Conservation (phyloP, 2,113 vertebrate genomes). For the Psephotus haematonotus region DNA sequence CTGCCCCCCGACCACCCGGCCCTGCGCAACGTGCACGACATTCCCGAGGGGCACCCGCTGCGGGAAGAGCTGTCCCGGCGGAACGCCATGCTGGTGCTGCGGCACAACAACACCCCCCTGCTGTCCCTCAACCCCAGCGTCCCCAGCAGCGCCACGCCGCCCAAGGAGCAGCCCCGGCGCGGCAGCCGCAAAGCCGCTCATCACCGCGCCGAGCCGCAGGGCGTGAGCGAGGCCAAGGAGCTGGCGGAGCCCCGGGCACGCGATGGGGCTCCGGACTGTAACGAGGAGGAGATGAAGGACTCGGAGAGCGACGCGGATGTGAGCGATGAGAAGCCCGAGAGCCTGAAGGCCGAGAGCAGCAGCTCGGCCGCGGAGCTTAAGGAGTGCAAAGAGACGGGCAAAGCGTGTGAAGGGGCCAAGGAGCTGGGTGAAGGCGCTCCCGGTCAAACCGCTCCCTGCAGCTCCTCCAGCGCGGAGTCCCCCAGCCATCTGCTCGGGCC, state of each 20-base stretch:
- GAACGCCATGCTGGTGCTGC: constrained; percentile 91
- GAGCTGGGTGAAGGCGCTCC: constrained; percentile 76
- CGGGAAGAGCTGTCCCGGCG: constrained; percentile 87
- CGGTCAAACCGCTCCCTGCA: constrained; percentile 73
- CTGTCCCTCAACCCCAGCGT: constrained; percentile 83
- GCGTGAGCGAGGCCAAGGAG: constrained; percentile 69
- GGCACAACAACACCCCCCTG: constrained; percentile 85
- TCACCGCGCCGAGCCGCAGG: constrained; percentile 58
- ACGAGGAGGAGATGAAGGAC: constrained; percentile 89
- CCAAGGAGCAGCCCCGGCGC: constrained; percentile 78
- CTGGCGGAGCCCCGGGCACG: constrained; percentile 25
- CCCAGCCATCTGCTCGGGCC: constrained; percentile 82
- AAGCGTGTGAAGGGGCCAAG: constrained; percentile 72
- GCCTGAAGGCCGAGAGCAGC: constrained; percentile 64
- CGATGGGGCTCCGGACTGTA: constrained; percentile 72
- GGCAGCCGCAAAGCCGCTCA: constrained; percentile 56
- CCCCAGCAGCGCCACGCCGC: constrained; percentile 63
- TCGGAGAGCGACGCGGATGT: constrained; percentile 86
- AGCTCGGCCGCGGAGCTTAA: constrained; percentile 62
- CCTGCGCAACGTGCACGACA: constrained; percentile 85
- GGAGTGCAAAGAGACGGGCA: constrained; percentile 77
- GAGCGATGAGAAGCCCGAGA: constrained; percentile 78
- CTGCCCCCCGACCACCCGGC: constrained; percentile 87
- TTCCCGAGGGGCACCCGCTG: constrained; percentile 86
- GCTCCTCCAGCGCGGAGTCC: constrained; percentile 80